These are phyloP conservation scores for Adrianichthys oophorus DNA, from an alignment of 2,797 vertebrate species.

Conservation along the genomic window DNA sequence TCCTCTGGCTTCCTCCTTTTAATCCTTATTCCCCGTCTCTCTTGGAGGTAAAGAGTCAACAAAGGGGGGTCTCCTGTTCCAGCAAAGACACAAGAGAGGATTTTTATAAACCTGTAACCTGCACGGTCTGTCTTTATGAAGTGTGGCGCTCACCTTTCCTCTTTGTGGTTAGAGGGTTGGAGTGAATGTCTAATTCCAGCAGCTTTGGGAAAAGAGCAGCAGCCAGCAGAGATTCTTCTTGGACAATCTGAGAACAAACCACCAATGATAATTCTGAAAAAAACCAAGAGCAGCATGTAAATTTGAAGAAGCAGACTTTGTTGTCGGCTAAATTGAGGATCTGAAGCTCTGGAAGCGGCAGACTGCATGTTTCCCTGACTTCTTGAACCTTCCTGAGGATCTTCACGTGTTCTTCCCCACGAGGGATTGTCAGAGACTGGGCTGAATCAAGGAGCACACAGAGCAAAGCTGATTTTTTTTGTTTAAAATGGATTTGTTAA, in stretches of 20 bases:
- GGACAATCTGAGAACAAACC: constrained; percentile 72
- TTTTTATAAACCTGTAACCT: background rate
- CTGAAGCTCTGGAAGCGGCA: constrained; percentile 81
- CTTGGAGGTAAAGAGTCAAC: constrained; percentile 80
- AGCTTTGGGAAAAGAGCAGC: constrained; percentile 83
- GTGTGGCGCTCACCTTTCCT: constrained; percentile 71
- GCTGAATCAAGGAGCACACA: constrained; percentile 25
- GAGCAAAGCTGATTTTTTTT: background rate
- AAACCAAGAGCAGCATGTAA: no score
- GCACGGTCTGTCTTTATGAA: background rate
- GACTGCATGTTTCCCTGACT: constrained; percentile 28
- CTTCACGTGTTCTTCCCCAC: constrained; percentile 7
- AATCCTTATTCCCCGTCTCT: constrained; percentile 80
- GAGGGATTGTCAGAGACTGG: constrained; percentile 3
- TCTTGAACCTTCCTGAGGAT: constrained; percentile 9
- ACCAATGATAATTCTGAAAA: constrained; percentile 7
- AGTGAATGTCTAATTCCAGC: constrained; percentile 80
- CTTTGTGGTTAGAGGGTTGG: constrained; percentile 82
- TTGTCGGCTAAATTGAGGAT: constrained; percentile 85
- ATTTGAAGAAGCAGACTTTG: constrained; percentile 72
- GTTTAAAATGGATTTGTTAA: background rate
- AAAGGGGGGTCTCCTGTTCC: constrained; percentile 78
- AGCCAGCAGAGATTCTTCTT: constrained; percentile 82
- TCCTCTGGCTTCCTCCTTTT: constrained; percentile 59
- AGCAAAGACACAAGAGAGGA: background rate